Base-by-base conservation (phyloP, 37 sponge, comb jelly and placozoan species). In the Mnemiopsis leidyi region DNA sequence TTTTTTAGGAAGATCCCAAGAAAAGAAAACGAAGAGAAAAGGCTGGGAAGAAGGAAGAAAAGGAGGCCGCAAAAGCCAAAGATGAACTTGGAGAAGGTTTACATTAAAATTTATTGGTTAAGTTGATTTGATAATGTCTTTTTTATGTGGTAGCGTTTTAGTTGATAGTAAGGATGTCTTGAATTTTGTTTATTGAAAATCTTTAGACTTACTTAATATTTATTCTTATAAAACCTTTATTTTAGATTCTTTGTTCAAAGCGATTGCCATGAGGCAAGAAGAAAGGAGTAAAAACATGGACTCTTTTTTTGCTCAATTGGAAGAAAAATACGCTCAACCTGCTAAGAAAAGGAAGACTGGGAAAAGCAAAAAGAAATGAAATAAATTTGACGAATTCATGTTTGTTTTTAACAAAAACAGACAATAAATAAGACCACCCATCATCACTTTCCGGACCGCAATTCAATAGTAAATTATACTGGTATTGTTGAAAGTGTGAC, bases 241-340 rank as follows among this genome's bases (percentile, higher is more conserved):
- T 48, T 48, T 13, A 48, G 61, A 48, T 18, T 48, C 61, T 5
- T 32, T 77, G 32, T 77, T 77, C 18, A 28, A 77, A 77, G 79
- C 79, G 32, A 77, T 77, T 34, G 20, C 33, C 16, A 16, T 77
- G 20, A 77, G 79, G 33, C 79, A 77, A 36, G 79, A 77, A 77
- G 79, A 77, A 77, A 28, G 79, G 18, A 32, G 32, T 28, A 28
- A 77, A 77, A 77, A 77, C 79, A 77, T 77, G 79, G 79, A 77
- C 33, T 77, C 79, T 20, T 77, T 77, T 32, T 32, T 77, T 32
- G 26, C 33, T 77, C 79, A 77, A 32, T 32, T 77, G 26, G 79
- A 77, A 77, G 79, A 33, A 13, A 77, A 77, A 36, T 77, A 77
- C 33, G 32, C 79, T 32, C 79, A 32, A 34, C 79, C 79, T 32